These are phyloP conservation scores for Lepidocyrtinus sp. DNA, from an alignment of 2,888 invertebrate species.

Conservation along the genomic window DNA sequence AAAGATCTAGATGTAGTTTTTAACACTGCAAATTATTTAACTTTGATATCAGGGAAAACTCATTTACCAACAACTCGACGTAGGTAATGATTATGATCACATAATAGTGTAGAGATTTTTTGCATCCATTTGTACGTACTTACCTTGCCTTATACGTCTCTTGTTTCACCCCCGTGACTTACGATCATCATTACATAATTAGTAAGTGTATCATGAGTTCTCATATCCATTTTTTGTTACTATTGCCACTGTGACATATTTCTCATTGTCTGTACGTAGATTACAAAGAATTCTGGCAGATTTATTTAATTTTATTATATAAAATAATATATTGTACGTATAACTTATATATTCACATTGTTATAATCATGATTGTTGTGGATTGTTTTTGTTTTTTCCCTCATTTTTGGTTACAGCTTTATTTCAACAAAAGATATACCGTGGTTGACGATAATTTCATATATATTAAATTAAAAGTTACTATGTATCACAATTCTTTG, in stretches of 20 bases:
- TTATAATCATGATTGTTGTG: conserved; percentile 26
- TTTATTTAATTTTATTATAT: conserved; percentile 25
- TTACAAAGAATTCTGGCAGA: conserved; percentile 6
- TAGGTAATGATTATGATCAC: too few species aligned
- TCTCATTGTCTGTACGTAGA: conserved; percentile 41
- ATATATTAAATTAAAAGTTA: conserved; percentile 8
- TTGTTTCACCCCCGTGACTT: conserved; percentile 56
- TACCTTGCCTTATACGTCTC: conserved; percentile 58
- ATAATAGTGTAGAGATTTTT: too few species aligned
- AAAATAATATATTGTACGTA: conserved; percentile 18
- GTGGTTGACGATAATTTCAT: conserved; percentile 17
- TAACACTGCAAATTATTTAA: conserved; percentile 12
- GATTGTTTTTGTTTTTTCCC: conserved; percentile 39
- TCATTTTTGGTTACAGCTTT: conserved; percentile 50
- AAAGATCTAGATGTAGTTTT: too few species aligned
- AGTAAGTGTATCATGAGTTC: conserved; percentile 53
- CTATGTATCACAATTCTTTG: conserved; percentile 26
- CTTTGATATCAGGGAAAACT: conserved; percentile 11
- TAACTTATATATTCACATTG: neutral
- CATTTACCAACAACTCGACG: too few species aligned
- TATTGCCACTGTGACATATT: conserved; percentile 50
- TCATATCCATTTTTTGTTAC: conserved; percentile 50
- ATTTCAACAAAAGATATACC: conserved; percentile 35
- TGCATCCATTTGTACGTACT: conserved; percentile 42
- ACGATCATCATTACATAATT: conserved; percentile 39